Base-by-base conservation (phyloP, 2,113 vertebrate genomes). In the Hypanus sabinus region DNA sequence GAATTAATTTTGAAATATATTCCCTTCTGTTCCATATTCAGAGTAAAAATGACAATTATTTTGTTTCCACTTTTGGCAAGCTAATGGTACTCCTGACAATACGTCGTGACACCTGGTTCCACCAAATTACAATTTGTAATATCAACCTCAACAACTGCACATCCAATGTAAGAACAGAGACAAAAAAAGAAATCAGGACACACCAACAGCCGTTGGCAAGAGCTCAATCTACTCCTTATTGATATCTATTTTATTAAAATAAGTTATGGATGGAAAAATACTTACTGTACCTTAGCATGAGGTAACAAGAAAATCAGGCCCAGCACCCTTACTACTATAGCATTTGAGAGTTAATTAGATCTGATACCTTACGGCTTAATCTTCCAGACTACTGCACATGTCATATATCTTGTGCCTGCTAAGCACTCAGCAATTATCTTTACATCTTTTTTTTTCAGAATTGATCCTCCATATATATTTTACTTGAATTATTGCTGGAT, bases 341-440 rank as follows among this genome's bases (percentile, higher is more conserved):
- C 68, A 70, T 18, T 71, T 24, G 10, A 36, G 60, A 38, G 14
- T 68, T 92, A 70, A 71, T 92, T 36, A 92, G 90, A 38, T 70
- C 83, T 62, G 83, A 57, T 85, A 57, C 81, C 24, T 57, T 27
- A 5, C 55, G 46, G 24, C 46, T 85, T 85, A 85, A 85, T 85
- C 46, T 22, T 60, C 81, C 55, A 57, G 46, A 81, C 79, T 20
- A 81, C 79, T 60, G 81, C 46, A 27, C 18, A 3, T 81, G 36
- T 60, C 81, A 85, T 30, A 24, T 87, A 87, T 87, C 11, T 30
- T 87, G 83, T 62, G 83, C 83, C 83, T 62, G 83, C 83, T 87
- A n/a, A 87, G 83, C 83, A 87, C 57, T 70, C 9, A 71, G 70
- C 20, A 71, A 92, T 92, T 38, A 92, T 46, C 60, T 71, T 92